Evolutionary conservation across 2,797 vertebrate species (phyloP).

Genomic region (Philypnodon macrostomus): DNA sequence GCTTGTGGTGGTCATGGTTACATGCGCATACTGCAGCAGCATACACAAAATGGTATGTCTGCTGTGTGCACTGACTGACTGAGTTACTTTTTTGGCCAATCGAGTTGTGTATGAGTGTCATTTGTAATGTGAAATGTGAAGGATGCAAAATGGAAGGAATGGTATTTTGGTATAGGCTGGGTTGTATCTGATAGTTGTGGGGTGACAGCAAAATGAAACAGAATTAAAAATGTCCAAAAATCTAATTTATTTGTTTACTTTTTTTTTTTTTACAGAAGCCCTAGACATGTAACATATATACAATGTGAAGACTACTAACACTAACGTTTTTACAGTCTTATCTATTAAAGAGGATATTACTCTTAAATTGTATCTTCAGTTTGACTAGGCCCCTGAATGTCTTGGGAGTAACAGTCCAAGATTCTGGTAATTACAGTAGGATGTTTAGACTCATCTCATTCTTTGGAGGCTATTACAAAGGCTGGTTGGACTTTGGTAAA

Average conservation of each 20-base stretch:
- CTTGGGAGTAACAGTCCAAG: too few species aligned
- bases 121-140: conserved; percentile 23
- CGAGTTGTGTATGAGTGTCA: conserved; percentile 14
- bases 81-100: conserved; percentile 47
- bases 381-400: too few species aligned
- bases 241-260: too few species aligned
- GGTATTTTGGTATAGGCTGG: conserved; percentile 4
- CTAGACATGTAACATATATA: too few species aligned
- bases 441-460: background rate
- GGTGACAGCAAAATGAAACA: conserved; percentile 39
- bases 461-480: too few species aligned
- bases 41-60: too few species aligned
- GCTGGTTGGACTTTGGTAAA: background rate
- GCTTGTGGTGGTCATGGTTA: conserved; percentile 51
- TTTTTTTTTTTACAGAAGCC: too few species aligned
- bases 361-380: background rate
- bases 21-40: conserved; percentile 21
- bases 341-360: background rate
- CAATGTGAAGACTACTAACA: too few species aligned
- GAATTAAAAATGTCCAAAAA: conserved; percentile 40
- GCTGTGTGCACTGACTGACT: conserved; percentile 28
- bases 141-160: conserved; percentile 20
- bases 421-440: background rate
- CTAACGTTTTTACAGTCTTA: background rate
- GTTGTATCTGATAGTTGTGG: conserved; percentile 1